A percentile compares a stretch with the other conserved stretches of the same genome.
phyloP scores from a whole-genome alignment of 1,140 invertebrate species.

The Drosophila nasuta region DNA sequence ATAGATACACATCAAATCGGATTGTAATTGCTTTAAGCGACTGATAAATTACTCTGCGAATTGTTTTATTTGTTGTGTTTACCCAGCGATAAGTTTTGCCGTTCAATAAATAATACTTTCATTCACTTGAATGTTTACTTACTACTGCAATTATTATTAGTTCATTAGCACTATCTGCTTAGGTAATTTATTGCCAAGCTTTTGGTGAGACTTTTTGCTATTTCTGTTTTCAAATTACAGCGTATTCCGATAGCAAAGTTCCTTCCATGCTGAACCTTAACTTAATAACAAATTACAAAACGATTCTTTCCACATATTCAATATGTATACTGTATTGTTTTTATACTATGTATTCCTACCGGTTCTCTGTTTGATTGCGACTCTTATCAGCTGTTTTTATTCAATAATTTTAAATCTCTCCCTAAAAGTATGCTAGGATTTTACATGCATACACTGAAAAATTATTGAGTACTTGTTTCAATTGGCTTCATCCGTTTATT shows the following conservation, averaged over 20 bases:
- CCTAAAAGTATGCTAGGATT: neutral
- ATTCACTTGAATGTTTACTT: constrained; percentile 58
- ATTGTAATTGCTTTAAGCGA: constrained; percentile 34
- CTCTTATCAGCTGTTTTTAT: neutral
- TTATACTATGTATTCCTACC: neutral
- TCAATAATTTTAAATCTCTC: neutral
- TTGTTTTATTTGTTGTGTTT: constrained; percentile 36
- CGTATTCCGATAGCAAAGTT: neutral
- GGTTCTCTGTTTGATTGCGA: neutral
- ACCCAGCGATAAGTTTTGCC: constrained; percentile 44
- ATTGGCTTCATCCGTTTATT: neutral
- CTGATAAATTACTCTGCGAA: constrained; percentile 31
- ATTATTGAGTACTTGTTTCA: neutral
- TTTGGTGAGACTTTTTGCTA: neutral
- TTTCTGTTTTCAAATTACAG: neutral
- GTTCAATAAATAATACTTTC: constrained; percentile 28
- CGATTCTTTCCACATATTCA: neutral
- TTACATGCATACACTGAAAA: constrained; percentile 4
- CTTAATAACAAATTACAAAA: neutral
- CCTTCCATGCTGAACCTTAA: neutral
- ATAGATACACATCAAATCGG: constrained; percentile 49
- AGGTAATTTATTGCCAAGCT: neutral
- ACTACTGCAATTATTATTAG: constrained; percentile 16
- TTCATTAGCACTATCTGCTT: neutral
- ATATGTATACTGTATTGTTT: neutral